Evolutionary conservation across 2,888 invertebrate species (phyloP), one percentile per base, ranked within the genome.

Genomic region (Apocheima hispidaria): DNA sequence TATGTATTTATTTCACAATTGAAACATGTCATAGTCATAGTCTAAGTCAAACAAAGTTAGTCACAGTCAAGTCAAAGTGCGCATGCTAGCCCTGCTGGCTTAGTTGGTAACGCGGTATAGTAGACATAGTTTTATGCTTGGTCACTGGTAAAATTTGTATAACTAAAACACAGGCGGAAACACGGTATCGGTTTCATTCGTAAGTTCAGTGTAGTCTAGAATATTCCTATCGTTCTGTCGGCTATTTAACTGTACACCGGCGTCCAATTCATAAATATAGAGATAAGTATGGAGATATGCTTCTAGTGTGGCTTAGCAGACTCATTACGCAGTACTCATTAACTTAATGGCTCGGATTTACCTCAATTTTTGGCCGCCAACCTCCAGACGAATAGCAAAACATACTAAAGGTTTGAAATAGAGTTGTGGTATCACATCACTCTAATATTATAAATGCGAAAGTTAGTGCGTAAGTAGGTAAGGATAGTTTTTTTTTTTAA

Each of bases 181-280:
- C n/a, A 35, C 30, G 10, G 30, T 10, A 3, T 3, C n/a, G 0
- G 33, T 33, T n/a, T n/a, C 2, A 12, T 10, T 4, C 0, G 3
- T 1, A 3, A 0, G n/a, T 3, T n/a, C n/a, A 12, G 10, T 4
- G 21, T 20, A n/a, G 9, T 43, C 14, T n/a, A 18, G 10, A 21
- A 49, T 9, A 1, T 49, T 23, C 7, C n/a, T 10, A 51, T 51
- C 26, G 38, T 51, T 23, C 50, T 38, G 38, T 7, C 7, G 2
- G 38, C 20, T 2, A 12, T 7, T 38, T 12, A 51, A 41, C 23
- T 50, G 49, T 18, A 38, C 26, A 20, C 54, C 21, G 2, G 43
- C 36, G 64, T 54, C 33, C 70, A 70, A 80, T 77, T 78, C 74
- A 77, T 83, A 81, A 83, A 82, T 80, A 81, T 79, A 74, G 72